Evolutionary conservation across 2,797 vertebrate species (phyloP).

Genomic region (Pelochelys cantorii): DNA sequence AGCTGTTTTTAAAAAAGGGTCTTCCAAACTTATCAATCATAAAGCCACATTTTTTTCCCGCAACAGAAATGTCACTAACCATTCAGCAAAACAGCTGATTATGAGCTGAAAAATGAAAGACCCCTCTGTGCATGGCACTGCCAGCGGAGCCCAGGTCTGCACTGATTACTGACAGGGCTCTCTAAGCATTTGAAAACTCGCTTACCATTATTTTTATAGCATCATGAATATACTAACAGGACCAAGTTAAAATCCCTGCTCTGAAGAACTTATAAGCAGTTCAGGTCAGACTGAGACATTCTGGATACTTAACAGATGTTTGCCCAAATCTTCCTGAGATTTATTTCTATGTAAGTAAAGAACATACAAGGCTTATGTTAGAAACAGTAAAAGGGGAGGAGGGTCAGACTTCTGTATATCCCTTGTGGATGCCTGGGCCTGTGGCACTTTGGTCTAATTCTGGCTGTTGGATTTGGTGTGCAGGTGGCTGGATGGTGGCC

Average conservation of each 20-base stretch:
- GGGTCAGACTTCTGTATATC: neutral
- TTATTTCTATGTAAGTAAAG: neutral
- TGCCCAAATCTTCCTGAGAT: neutral
- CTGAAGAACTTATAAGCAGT: neutral
- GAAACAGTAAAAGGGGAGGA: neutral
- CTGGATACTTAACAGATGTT: constrained; percentile 1
- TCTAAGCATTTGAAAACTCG: neutral
- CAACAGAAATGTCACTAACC: accelerated
- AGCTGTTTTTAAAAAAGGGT: neutral
- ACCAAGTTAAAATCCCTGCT: neutral
- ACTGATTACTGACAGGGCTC: neutral
- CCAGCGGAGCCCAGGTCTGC: neutral
- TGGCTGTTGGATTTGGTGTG: neutral
- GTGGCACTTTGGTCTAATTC: neutral
- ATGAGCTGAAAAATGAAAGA: neutral
- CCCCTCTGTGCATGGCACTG: neutral
- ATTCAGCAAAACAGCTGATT: neutral
- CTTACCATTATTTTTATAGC: accelerated
- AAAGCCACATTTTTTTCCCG: accelerated
- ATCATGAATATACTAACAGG: accelerated
- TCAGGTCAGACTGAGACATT: neutral
- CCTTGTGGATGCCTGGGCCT: neutral
- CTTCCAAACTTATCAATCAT: neutral
- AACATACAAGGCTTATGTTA: neutral
- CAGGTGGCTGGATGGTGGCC: neutral